Evolutionary conservation across 2,797 vertebrate species (phyloP), one percentile per base, ranked within the genome.

Genomic region (Xyrichtys novacula): DNA sequence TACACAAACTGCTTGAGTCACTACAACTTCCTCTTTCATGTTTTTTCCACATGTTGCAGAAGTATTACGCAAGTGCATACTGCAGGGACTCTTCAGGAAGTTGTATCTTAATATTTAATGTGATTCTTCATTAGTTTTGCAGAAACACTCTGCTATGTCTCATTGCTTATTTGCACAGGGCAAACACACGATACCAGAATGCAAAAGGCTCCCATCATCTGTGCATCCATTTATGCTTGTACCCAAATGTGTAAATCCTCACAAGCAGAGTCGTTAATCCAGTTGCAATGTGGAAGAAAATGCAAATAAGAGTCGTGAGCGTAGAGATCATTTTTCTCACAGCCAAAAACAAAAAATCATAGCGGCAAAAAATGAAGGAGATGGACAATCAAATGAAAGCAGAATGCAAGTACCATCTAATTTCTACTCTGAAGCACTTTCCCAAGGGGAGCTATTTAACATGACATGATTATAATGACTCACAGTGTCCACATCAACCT

Each of bases 401-500:
- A 16, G n/a, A 15, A n/a, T 26, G 56, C 25, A 5, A 50, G 25
- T 0, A 53, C 77, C 40, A 29, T 48, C 26, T 58, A 34, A 59
- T 11, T 40, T 39, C 57, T 64, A 31, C 65, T 64, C 4, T 31
- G 23, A 47, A 61, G 55, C n/a, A 50, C 32, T 12, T 44, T 2
- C 14, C 47, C n/a, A n/a, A n/a, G n/a, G n/a, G n/a, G n/a, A n/a
- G n/a, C n/a, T n/a, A 46, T 44, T 4, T 25, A 39, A 34, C 22
- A 58, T 20, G 23, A 26, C 20, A 20, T 0, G 7, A 49, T 17
- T 14, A 14, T 23, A 36, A 65, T 4, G 39, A 6, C 4, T 60
- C 23, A 8, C 6, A 16, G 29, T 17, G 7, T 72, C 44, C 60
- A 1, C 23, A 55, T 3, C 11, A 49, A 29, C 28, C 31, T 6